Evolutionary conservation across 1,140 invertebrate species (phyloP).

Genomic region (Cephus cinctus): DNA sequence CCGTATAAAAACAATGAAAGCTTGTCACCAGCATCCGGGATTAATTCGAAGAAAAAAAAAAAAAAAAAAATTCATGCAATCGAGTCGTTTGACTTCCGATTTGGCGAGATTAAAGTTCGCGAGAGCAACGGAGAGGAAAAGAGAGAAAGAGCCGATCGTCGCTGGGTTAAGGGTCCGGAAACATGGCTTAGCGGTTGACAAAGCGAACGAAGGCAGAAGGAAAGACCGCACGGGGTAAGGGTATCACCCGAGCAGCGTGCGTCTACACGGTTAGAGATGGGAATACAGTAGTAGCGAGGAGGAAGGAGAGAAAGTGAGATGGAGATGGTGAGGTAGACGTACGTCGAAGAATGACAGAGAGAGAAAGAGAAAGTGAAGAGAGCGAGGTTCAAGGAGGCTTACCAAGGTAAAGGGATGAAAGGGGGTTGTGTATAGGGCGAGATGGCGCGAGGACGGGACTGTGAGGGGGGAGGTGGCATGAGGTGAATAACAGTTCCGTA

Average conservation of each 20-base stretch:
- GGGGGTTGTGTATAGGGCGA: not conserved
- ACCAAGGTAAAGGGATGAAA: not conserved
- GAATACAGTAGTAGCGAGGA: constrained; percentile 4
- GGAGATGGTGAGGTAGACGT: not conserved
- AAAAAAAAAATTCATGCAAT: constrained; percentile 4
- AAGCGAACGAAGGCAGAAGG: too few relatives aligned
- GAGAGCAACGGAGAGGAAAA: constrained; percentile 6
- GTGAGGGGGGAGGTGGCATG: constrained; percentile 3
- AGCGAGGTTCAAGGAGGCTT: not conserved
- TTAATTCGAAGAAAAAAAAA: constrained; percentile 4
- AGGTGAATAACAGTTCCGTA: constrained; percentile 7
- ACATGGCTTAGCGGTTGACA: constrained; percentile 7
- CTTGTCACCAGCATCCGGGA: too few relatives aligned
- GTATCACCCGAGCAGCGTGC: not conserved
- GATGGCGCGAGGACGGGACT: not conserved
- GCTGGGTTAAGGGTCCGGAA: constrained; percentile 5
- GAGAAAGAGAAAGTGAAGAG: constrained; percentile 8
- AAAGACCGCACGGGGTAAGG: constrained; percentile 3
- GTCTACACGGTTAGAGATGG: constrained; percentile 10
- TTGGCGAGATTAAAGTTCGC: too few relatives aligned
- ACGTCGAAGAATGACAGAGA: constrained; percentile 1
- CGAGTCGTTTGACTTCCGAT: constrained; percentile 5
- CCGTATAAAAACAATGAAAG: too few relatives aligned
- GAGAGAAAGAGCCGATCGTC: constrained; percentile 7
- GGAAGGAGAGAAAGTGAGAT: not conserved